Evolutionary conservation across 2,113 vertebrate genomes (phyloP), one percentile per base, ranked within the genome.

Genomic region (Rhegmatorhina hoffmannsi): DNA sequence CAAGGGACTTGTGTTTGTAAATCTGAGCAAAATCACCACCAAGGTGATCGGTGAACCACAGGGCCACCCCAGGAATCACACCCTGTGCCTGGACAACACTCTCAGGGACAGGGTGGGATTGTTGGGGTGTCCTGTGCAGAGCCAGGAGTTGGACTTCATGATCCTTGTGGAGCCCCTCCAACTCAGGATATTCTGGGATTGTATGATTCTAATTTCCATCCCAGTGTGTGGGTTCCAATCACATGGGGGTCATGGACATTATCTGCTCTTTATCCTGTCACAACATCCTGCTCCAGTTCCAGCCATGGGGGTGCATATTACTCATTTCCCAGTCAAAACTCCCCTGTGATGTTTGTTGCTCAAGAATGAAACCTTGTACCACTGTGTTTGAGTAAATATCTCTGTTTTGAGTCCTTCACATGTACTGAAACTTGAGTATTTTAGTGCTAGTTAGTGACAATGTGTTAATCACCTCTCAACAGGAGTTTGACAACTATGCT

Each of bases 401-500:
- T 79, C 72, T 92, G 34, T 8, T 80, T 38, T 69, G 75, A 53
- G 36, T 33, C 25, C 70, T 77, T 38, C 50, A 5, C 12, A 0
- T 8, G 15, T 17, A 5, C 76, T 60, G 52, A 77, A 49, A 55
- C 43, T 17, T 16, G 19, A 7, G 3, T n/a, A 31, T 72, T 79
- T 62, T 5, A 50, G 55, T 66, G 75, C 81, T 89, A 11, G 9
- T 67, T 66, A 58, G 38, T 90, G 84, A 93, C 80, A 50, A 21
- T 59, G 81, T 89, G 2, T 85, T 87, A 50, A 84, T 96, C 87
- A 50, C 66, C 47, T 76, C 84, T 81, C 76, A 90, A 96, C 95
- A 99, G 99, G 99, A 99, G 95, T 99, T 99, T 97, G 99, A 99
- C 98, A 99, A 99, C 98, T 99, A 99, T 25, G 99, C 99, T 38